Conservation (phyloP, 2,113 vertebrate species). For the Polypterus senegalus region DNA sequence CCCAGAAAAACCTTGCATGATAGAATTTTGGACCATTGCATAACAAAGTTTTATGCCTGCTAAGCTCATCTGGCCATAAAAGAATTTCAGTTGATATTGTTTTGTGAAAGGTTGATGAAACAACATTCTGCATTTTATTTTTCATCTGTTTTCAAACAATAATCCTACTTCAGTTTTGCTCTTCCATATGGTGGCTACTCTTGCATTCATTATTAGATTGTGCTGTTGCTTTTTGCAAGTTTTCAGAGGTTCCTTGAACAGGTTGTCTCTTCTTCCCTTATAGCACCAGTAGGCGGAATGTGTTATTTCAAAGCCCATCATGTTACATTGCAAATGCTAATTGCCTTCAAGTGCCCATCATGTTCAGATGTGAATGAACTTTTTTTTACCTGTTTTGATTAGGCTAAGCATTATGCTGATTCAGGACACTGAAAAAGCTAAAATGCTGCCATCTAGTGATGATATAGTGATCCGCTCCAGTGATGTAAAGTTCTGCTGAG, state of each 20-base stretch:
- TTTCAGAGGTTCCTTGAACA: neutral
- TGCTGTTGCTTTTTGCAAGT: constrained; percentile 8
- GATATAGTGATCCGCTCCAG: neutral
- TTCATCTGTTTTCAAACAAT: too few relatives aligned
- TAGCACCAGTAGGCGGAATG: constrained; percentile 1
- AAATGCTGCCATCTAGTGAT: constrained; percentile 18
- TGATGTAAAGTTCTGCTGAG: too few relatives aligned
- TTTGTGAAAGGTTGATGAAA: too few relatives aligned
- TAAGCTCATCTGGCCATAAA: too few relatives aligned
- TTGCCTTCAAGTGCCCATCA: constrained; percentile 10
- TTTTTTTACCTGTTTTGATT: constrained; percentile 11
- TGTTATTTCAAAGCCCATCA: neutral
- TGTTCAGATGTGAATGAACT: constrained; percentile 1
- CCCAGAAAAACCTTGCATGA: too few relatives aligned
- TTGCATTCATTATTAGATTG: constrained; percentile 12
- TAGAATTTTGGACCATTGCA: too few relatives aligned
- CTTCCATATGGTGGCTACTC: neutral
- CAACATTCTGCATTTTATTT: too few relatives aligned
- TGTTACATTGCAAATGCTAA: constrained; percentile 11
- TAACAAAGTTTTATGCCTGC: too few relatives aligned
- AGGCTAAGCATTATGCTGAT: constrained; percentile 6
- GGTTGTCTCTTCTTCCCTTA: neutral
- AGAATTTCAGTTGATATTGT: too few relatives aligned
- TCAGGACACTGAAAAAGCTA: neutral
- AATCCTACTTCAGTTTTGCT: neutral